Evolutionary conservation across 2,888 invertebrate species (phyloP).

Genomic region (Crepidodera aurea): DNA sequence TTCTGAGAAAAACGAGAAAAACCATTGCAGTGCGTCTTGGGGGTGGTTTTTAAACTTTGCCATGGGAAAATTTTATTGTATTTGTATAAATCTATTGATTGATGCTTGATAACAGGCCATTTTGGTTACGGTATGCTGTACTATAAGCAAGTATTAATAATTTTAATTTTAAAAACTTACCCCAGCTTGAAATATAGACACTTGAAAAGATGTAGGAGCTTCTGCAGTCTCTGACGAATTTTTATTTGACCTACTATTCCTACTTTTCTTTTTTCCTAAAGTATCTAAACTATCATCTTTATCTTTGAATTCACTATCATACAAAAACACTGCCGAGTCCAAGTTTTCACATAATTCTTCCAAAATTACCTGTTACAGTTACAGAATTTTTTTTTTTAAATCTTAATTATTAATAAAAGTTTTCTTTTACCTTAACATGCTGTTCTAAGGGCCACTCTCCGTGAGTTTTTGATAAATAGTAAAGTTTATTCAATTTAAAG

Average conservation of each 20-base stretch:
- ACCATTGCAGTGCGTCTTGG: too few species aligned
- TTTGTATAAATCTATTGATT: too few species aligned
- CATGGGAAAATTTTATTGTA: too few species aligned
- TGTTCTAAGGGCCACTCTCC: slow-evolving; percentile 72
- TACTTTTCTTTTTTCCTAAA: slow-evolving; percentile 68
- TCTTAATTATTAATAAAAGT: too few species aligned
- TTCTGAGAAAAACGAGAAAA: too few species aligned
- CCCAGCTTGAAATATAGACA: slow-evolving; percentile 68
- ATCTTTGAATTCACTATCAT: slow-evolving; percentile 76
- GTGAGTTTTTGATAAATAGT: slow-evolving; percentile 72
- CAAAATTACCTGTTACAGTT: slow-evolving; percentile 51
- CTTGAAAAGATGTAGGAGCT: slow-evolving; percentile 66
- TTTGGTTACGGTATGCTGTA: too few species aligned
- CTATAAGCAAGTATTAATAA: too few species aligned
- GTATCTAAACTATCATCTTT: slow-evolving; percentile 70
- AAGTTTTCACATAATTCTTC: slow-evolving; percentile 68
- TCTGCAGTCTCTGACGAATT: slow-evolving; percentile 61
- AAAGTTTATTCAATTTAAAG: slow-evolving; percentile 78
- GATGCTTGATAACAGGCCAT: too few species aligned
- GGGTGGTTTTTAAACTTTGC: too few species aligned
- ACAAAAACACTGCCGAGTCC: slow-evolving; percentile 72
- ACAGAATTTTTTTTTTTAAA: too few species aligned
- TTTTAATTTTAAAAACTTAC: too few species aligned
- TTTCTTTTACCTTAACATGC: slow-evolving; percentile 70
- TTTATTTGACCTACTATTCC: slow-evolving; percentile 47